phyloP scores from a whole-genome alignment of 2,888 invertebrate species.

The Stenchaetothrips biformis region DNA sequence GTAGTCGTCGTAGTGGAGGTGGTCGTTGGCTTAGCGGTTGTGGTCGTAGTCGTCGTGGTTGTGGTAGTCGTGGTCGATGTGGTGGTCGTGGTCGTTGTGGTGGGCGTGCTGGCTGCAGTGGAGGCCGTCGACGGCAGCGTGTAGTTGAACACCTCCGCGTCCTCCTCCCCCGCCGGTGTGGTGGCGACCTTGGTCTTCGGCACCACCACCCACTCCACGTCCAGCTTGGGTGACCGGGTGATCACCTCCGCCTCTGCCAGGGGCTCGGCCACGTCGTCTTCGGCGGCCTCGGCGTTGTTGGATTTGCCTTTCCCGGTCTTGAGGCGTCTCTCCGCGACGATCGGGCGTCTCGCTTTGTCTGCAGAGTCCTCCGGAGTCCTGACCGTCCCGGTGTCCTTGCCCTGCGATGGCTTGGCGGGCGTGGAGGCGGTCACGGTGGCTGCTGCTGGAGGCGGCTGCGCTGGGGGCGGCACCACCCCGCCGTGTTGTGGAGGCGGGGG shows the following conservation, averaged over 20 bases:
- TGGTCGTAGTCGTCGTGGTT: background rate
- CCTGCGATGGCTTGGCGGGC: background rate
- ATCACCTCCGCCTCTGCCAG: background rate
- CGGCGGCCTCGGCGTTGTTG: background rate
- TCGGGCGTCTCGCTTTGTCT: background rate
- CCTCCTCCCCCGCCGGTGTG: background rate
- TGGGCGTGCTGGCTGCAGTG: background rate
- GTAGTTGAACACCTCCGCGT: background rate
- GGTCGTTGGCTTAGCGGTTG: background rate
- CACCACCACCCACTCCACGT: background rate
- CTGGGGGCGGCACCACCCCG: background rate
- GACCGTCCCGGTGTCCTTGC: background rate
- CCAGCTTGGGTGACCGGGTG: conserved; percentile 1
- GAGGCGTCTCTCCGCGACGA: background rate
- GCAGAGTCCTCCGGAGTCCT: background rate
- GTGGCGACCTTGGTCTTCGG: background rate
- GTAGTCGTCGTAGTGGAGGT: background rate
- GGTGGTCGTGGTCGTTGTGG: background rate
- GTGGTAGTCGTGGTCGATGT: background rate
- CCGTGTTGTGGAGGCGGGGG: background rate
- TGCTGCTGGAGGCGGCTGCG: background rate
- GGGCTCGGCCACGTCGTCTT: background rate
- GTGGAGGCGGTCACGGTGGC: background rate
- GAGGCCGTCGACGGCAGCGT: background rate
- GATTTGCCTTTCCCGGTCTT: background rate